Conservation (phyloP, 2,797 vertebrate genomes). For the Anas acuta region DNA sequence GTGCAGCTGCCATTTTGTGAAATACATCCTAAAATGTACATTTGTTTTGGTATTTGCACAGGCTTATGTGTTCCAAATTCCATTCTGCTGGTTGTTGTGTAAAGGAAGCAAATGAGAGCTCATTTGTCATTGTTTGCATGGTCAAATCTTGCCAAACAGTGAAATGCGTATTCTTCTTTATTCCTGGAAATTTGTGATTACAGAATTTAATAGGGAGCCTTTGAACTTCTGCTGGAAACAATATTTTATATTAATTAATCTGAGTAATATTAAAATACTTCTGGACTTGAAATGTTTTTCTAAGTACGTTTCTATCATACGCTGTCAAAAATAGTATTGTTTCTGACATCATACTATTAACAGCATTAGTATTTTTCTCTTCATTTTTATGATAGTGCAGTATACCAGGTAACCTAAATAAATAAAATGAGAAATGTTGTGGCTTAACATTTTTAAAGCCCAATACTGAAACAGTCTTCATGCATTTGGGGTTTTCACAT, state of each 20-base stretch:
- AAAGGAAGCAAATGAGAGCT: slow-evolving; percentile 43
- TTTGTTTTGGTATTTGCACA: slow-evolving; percentile 22
- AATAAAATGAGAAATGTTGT: neutral
- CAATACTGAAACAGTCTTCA: neutral
- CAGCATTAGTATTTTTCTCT: neutral
- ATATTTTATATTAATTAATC: slow-evolving; percentile 18
- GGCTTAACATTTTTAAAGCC: neutral
- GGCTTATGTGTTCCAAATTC: neutral
- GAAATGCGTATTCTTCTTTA: slow-evolving; percentile 53
- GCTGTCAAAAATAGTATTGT: neutral
- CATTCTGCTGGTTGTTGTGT: slow-evolving; percentile 2
- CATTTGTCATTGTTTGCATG: slow-evolving; percentile 59
- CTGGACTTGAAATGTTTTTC: neutral
- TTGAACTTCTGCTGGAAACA: slow-evolving; percentile 26
- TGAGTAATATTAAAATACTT: slow-evolving; percentile 4
- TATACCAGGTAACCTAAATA: neutral
- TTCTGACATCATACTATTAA: neutral
- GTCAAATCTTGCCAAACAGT: slow-evolving; percentile 8
- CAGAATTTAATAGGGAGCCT: neutral
- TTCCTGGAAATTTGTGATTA: slow-evolving; percentile 26
- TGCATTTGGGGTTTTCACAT: neutral
- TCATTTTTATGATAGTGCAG: neutral
- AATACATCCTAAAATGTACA: neutral
- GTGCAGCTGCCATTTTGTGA: neutral
- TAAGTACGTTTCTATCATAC: neutral